Base-by-base conservation (phyloP, 2,888 invertebrate genomes). In the Julus scanicus region DNA sequence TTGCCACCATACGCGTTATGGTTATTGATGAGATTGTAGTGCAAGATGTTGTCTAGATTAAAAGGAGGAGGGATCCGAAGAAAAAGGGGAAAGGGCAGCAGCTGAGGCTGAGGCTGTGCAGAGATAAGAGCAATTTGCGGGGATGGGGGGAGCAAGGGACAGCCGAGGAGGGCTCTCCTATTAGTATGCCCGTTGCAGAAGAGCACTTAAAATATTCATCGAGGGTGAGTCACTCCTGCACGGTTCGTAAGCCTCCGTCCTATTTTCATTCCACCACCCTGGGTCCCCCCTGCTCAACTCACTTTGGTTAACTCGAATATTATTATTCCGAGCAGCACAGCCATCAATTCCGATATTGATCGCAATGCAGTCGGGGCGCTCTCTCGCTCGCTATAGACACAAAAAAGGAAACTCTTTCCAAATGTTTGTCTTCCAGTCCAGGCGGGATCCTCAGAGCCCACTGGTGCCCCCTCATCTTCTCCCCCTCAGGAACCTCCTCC, bases 281-380 rank as follows among this genome's bases (percentile, higher is more conserved):
- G 37, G 37, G 37, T 80, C 44, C 44, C 8, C 80, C 37, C 80
- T 80, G 80, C 80, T 80, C 80, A 13, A 37, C 80, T 80, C 80
- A 80, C 80, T 80, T 37, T 37, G 80, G 80, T 80, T 80, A 80
- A 80, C 80, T 80, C 80, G 80, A 80, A 37, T 80, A 80, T 80
- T 80, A 80, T 80, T 80, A 80, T 80, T 80, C 80, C 80, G 80
- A 37, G 80, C 80, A 37, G 80, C 80, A 85, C 85, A 44, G 40
- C 49, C 85, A 85, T 85, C 85, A 85, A 85, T 85, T 85, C 85
- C 85, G 85, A 85, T 85, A 85, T 85, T 85, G 85, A 85, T 85
- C 85, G 85, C 48, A 17, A n/a, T 40, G 85, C 85, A 48, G 48
- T 49, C 48, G 49, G 17, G 44, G 44, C n/a, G 63, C 37, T 11